Evolutionary conservation across 1,140 invertebrate genomes (phyloP).

Genomic region (Archegozetes longisetosus): DNA sequence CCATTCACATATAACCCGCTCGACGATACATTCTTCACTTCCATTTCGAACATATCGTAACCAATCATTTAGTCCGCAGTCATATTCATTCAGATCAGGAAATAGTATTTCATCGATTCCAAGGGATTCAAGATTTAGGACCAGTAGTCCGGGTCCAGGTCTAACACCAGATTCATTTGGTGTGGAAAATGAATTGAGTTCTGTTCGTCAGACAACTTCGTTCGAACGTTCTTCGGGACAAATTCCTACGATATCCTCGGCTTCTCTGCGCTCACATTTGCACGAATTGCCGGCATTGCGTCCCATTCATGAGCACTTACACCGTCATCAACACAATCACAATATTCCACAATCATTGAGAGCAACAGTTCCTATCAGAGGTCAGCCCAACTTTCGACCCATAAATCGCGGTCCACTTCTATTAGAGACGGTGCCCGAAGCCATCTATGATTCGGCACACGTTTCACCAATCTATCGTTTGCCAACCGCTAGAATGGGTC

Average conservation of each 20-base stretch:
- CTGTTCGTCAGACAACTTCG: constrained; percentile 59
- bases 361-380: constrained; percentile 6
- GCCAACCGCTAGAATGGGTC: neutral
- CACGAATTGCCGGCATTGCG: constrained; percentile 51
- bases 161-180: constrained; percentile 45
- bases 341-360: neutral
- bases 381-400: neutral
- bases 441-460: constrained; percentile 10
- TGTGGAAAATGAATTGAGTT: constrained; percentile 60
- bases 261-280: constrained; percentile 23
- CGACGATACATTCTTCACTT: constrained; percentile 24
- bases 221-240: constrained; percentile 42
- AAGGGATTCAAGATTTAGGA: constrained; percentile 39
- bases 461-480: neutral
- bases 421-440: constrained; percentile 10
- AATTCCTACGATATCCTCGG: neutral
- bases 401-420: neutral
- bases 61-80: constrained; percentile 10
- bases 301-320: constrained; percentile 50
- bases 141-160: constrained; percentile 40
- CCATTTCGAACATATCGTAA: constrained; percentile 20
- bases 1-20: neutral
- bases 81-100: constrained; percentile 11
- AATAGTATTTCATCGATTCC: constrained; percentile 14
- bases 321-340: neutral